A percentile compares a stretch with the other conserved stretches of the same genome.
Conservation (phyloP, 2,113 vertebrate genomes). For the Myocastor coypus region DNA sequence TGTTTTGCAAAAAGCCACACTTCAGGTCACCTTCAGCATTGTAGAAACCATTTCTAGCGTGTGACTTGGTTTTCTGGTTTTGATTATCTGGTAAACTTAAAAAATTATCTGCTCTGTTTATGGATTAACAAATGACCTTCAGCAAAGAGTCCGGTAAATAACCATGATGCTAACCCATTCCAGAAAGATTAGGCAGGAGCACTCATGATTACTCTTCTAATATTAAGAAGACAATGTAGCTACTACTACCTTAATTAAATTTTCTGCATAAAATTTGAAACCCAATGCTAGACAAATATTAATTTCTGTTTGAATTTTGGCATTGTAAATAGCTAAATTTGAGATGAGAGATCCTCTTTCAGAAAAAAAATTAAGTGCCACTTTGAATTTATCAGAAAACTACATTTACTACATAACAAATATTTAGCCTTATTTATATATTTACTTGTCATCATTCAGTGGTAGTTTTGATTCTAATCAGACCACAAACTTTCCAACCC, state of each 20-base stretch:
- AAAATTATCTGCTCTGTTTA: slow-evolving; percentile 44
- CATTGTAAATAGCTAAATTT: neutral
- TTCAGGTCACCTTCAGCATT: slow-evolving; percentile 21
- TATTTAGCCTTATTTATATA: slow-evolving; percentile 72
- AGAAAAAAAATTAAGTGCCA: neutral
- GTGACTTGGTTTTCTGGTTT: slow-evolving; percentile 7
- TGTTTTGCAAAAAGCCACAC: neutral
- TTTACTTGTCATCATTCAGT: slow-evolving; percentile 75
- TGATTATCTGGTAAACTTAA: slow-evolving; percentile 32
- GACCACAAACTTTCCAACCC: slow-evolving; percentile 77
- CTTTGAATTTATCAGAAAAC: slow-evolving; percentile 76
- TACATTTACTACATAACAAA: slow-evolving; percentile 58
- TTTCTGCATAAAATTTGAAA: neutral
- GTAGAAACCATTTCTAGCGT: slow-evolving; percentile 10
- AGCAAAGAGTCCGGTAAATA: slow-evolving; percentile 28
- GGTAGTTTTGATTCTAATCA: slow-evolving; percentile 82
- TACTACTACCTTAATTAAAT: slow-evolving; percentile 18
- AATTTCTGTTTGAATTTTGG: neutral
- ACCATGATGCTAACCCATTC: neutral
- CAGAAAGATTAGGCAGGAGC: neutral
- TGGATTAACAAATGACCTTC: slow-evolving; percentile 32
- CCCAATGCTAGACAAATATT: neutral
- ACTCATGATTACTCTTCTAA: neutral
- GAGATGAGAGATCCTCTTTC: slow-evolving; percentile 20
- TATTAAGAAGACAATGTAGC: neutral